Percentiles rank a stretch among this genome's conserved stretches.
Conservation (phyloP, 2,797 vertebrate species). For the Carduelis carduelis region DNA sequence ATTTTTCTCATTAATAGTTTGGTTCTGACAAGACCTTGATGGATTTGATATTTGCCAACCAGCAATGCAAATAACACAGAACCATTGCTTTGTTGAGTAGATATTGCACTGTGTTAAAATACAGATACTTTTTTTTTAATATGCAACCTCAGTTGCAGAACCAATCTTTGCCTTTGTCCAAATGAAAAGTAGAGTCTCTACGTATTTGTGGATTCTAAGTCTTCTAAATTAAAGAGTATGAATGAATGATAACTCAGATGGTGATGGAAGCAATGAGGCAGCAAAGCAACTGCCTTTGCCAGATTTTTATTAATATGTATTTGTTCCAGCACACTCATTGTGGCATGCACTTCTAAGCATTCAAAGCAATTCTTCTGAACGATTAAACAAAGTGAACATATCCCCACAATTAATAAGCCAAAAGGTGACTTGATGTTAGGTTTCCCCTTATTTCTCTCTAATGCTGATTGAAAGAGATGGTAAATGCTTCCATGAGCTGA, state of each 20-base stretch:
- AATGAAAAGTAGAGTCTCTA: neutral
- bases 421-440: neutral
- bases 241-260: neutral
- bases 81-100: neutral
- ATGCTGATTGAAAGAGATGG: neutral
- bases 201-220: neutral
- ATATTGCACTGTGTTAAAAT: neutral
- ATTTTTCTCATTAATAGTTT: neutral
- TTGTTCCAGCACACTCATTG: neutral
- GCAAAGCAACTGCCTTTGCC: neutral
- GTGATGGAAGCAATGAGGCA: slow-evolving; percentile 14
- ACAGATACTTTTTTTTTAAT: neutral
- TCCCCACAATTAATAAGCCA: neutral
- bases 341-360: neutral
- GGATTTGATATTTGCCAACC: neutral
- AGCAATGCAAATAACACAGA: neutral
- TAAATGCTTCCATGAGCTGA: neutral
- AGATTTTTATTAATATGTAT: neutral
- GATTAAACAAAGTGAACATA: neutral
- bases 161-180: neutral
- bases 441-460: neutral
- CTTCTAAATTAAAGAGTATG: neutral
- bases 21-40: neutral
- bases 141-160: neutral
- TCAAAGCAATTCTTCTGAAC: neutral